Base-by-base conservation (phyloP, 1,140 invertebrate species). In the Melanaphis sacchari region DNA sequence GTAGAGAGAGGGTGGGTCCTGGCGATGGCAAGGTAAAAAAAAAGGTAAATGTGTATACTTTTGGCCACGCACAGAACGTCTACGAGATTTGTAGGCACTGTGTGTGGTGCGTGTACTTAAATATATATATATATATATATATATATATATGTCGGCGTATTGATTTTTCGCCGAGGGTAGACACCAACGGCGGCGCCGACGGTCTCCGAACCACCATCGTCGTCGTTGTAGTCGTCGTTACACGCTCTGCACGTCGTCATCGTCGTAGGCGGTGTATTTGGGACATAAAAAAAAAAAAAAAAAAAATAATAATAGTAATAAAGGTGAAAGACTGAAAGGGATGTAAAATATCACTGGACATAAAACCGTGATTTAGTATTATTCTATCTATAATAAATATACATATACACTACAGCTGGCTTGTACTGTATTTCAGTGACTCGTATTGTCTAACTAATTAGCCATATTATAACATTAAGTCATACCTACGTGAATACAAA, bases 161-260 rank as follows among this genome's bases (percentile, higher is more conserved):
- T 93, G 91, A 93, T 93, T 93, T 91, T 93, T 84, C 91, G 41
- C 46, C 36, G 84, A 93, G 91, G 91, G 91, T 93, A 93, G 91
- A 52, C 81, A 81, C 43, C 76, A 85, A 46, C 36, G 81, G 46
- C 91, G 91, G 91, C 91, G 91, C 66, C 91, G 81, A 82, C 91
- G 91, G 91, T 82, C n/a, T 52, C 66, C 89, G 89, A 90, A 66
- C 76, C 46, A 11, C 84, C 36, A 26, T 26, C 41, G n/a, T 36
- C 90, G 88, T 82, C 49, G 24, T 52, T 15, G 31, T 76, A 66
- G 90, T 91, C 88, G 88, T 90, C 36, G 59, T 66, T 66, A 66
- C 59, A 66, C 59, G 40, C 49, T 46, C 90, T 59, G 31, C 54
- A 52, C 36, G 87, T 89, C 46, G 46, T 66, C 59, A 76, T 76